phyloP scores from a whole-genome alignment of 1,140 invertebrate genomes.

The Zaprionus kolodkinae region DNA sequence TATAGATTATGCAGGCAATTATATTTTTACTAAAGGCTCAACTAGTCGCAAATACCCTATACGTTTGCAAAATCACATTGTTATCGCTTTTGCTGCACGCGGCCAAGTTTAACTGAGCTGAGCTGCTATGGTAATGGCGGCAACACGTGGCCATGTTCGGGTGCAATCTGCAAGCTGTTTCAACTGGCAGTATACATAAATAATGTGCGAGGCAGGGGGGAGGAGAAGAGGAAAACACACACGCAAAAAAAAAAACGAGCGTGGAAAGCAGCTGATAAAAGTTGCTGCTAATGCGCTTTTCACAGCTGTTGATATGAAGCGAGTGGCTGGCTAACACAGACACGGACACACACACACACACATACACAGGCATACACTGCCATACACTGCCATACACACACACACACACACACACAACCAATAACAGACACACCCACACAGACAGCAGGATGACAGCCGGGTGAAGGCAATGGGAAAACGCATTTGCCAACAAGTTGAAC shows the following conservation, averaged over 20 bases:
- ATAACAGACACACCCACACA: background rate
- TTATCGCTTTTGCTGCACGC: constrained; percentile 6
- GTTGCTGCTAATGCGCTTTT: constrained; percentile 58
- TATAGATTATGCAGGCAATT: too few relatives aligned
- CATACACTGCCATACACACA: too few relatives aligned
- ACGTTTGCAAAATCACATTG: background rate
- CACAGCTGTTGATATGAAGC: constrained; percentile 50
- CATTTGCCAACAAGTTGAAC: constrained; percentile 74
- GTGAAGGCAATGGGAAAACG: constrained; percentile 48
- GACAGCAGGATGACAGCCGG: background rate
- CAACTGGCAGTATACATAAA: constrained; percentile 28
- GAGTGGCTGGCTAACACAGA: background rate
- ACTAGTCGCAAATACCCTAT: background rate
- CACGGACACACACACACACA: background rate
- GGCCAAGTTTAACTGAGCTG: background rate
- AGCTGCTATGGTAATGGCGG: constrained; percentile 1
- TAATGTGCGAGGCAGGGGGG: constrained; percentile 9
- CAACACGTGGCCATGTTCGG: constrained; percentile 36
- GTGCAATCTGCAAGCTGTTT: constrained; percentile 14
- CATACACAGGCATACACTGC: background rate
- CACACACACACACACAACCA: constrained; percentile 1
- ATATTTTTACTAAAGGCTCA: too few relatives aligned
- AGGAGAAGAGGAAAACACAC: background rate
- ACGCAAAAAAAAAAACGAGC: constrained; percentile 16
- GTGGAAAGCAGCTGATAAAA: constrained; percentile 57